Conservation (phyloP, 2,797 vertebrate genomes). For the Enteromius paludinosus region DNA sequence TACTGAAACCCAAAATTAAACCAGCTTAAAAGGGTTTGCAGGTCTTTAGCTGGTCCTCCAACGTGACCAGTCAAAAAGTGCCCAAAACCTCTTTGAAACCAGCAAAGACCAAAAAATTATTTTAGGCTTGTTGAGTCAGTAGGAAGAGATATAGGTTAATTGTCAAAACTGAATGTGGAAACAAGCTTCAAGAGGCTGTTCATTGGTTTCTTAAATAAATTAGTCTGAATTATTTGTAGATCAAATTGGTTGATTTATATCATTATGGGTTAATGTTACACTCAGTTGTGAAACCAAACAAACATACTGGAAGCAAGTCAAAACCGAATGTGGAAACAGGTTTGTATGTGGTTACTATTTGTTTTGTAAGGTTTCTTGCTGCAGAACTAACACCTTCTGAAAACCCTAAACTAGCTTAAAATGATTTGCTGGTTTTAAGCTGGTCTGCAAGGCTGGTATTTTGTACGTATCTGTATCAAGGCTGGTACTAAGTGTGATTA, state of each 20-base stretch:
- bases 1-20: not conserved
- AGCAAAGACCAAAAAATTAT: no score
- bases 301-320: not conserved
- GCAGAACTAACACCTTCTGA: not conserved
- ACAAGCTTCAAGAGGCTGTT: not conserved
- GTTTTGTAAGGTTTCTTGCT: not conserved
- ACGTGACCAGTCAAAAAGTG: not conserved
- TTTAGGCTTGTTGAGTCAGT: not conserved
- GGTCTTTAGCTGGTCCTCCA: not conserved
- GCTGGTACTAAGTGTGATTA: no score
- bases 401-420: not conserved
- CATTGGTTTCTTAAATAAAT: not conserved
- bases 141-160: not conserved
- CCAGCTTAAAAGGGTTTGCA: not conserved
- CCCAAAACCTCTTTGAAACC: no score
- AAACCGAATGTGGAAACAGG: not conserved
- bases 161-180: not conserved
- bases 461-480: no score
- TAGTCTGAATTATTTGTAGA: no score
- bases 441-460: not conserved
- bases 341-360: not conserved
- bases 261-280: no score
- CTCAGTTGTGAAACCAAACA: not conserved
- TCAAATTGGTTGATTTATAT: no score
- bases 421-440: not conserved